Conservation (phyloP, 2,888 invertebrate genomes). For the Anagyrus pseudococci region DNA sequence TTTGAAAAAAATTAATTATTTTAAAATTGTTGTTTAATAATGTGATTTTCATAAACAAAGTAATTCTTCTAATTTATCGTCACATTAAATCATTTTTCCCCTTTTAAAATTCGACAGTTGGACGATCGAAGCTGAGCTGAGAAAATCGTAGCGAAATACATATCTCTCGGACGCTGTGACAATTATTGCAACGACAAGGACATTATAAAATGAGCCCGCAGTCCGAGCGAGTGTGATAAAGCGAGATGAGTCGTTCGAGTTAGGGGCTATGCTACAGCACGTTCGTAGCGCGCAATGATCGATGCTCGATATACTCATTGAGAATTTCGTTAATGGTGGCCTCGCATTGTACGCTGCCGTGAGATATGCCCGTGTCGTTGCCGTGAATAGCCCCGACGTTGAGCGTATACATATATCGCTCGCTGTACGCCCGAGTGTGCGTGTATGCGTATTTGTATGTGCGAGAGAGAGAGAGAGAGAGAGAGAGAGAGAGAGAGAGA, state of each 20-base stretch:
- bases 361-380: constrained; percentile 15
- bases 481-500: not conserved
- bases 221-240: not conserved
- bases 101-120: no score
- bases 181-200: constrained; percentile 53
- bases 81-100: no score
- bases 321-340: constrained; percentile 48
- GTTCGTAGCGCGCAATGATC: constrained; percentile 30
- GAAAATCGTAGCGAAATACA: no score
- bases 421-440: constrained; percentile 42
- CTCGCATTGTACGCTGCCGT: constrained; percentile 40
- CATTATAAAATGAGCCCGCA: constrained; percentile 43
- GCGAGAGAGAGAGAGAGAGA: not conserved
- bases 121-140: no score
- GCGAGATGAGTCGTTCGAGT: not conserved
- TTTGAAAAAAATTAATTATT: no score
- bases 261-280: not conserved
- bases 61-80: no score
- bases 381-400: not conserved
- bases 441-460: constrained; percentile 8
- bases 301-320: constrained; percentile 40
- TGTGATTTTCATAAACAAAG: no score
- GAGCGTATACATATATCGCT: constrained; percentile 24
- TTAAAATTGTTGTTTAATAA: no score
- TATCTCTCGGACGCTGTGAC: constrained; percentile 40